A percentile compares a stretch with the other conserved stretches of the same genome.
Evolutionary conservation across 92 coral and sea anemone genomes (phyloP).

Genomic region (Palythoa grandis): DNA sequence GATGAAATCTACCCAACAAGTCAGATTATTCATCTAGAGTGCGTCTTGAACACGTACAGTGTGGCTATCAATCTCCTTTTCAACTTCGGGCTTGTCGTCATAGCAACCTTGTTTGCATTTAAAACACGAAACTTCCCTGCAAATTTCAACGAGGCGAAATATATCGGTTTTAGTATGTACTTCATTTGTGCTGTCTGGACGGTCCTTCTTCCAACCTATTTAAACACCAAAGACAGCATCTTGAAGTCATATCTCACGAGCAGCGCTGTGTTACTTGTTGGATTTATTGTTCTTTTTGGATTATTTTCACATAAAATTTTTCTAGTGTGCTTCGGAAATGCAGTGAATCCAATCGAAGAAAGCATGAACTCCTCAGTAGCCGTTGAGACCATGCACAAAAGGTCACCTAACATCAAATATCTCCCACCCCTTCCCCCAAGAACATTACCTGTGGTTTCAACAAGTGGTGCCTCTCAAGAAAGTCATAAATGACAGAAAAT

Average conservation of each 20-base stretch:
- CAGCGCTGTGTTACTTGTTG: constrained; percentile 62
- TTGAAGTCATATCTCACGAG: constrained; percentile 58
- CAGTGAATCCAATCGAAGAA: constrained; percentile 28
- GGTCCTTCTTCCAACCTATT: constrained; percentile 67
- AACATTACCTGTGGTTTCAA: not conserved
- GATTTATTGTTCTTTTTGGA: constrained; percentile 74
- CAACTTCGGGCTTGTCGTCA: constrained; percentile 65
- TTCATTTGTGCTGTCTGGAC: constrained; percentile 76
- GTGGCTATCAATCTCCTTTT: constrained; percentile 66
- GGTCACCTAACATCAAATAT: constrained; percentile 18
- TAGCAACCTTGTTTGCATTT: constrained; percentile 77
- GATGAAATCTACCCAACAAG: constrained; percentile 58
- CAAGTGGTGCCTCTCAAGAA: not conserved
- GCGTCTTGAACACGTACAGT: constrained; percentile 61
- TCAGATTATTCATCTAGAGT: constrained; percentile 57
- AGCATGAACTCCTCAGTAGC: constrained; percentile 38
- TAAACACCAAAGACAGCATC: constrained; percentile 65
- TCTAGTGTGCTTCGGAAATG: constrained; percentile 30
- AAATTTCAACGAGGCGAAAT: constrained; percentile 93
- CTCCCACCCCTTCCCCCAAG: constrained; percentile 24
- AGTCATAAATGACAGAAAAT: not conserved
- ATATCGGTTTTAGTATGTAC: constrained; percentile 86
- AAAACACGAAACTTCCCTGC: constrained; percentile 85
- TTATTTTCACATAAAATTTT: constrained; percentile 71
- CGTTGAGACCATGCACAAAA: not conserved